Conservation (phyloP, 2,113 vertebrate species). For the Mixornis gularis region DNA sequence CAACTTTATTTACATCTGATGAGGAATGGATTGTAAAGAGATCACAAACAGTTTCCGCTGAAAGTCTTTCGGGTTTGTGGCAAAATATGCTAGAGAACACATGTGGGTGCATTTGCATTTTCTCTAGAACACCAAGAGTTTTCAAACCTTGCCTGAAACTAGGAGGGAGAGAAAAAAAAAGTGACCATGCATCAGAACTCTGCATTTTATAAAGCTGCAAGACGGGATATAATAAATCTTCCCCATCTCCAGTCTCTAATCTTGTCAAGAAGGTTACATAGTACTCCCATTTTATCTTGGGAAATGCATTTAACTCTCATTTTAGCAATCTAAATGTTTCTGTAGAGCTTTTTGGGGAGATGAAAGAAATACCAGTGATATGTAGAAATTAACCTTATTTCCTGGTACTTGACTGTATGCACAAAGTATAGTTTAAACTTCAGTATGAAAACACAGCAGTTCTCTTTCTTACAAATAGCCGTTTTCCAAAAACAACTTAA, state of each 20-base stretch:
- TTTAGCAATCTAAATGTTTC: background rate
- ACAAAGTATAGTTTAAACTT: background rate
- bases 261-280: background rate
- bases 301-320: background rate
- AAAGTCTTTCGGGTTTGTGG: slow-evolving; percentile 69
- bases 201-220: background rate
- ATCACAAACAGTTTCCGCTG: slow-evolving; percentile 70
- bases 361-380: background rate
- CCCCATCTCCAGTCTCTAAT: background rate
- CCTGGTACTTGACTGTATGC: background rate
- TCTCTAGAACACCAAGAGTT: slow-evolving; percentile 85
- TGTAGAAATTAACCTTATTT: background rate
- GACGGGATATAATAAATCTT: background rate
- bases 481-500: background rate
- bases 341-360: background rate
- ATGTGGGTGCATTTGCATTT: slow-evolving; percentile 81
- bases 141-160: slow-evolving; percentile 89
- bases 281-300: background rate
- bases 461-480: background rate
- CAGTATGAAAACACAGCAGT: background rate
- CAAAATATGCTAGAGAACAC: slow-evolving; percentile 80
- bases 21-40: slow-evolving; percentile 77
- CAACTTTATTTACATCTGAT: slow-evolving; percentile 41
- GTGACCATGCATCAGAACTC: background rate
- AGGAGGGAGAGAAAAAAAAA: fast-evolving